Percentiles rank a stretch among this genome's conserved stretches.
Evolutionary conservation across 2,113 vertebrate species (phyloP).

Genomic region (Dermatemys mawii): DNA sequence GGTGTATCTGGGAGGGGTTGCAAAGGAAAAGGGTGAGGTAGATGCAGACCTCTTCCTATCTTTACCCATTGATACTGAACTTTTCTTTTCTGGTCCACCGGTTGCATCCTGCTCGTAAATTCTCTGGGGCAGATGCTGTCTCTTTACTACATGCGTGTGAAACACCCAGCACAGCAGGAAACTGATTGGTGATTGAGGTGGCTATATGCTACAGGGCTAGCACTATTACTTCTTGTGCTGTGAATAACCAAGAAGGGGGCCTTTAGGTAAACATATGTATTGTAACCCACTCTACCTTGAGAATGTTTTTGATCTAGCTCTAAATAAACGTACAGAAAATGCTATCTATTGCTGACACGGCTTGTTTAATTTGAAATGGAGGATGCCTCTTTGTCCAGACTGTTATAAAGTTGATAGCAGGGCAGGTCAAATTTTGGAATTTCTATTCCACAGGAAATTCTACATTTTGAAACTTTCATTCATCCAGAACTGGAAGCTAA

Average conservation of each 20-base stretch:
- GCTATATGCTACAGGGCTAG: background rate
- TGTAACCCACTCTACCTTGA: background rate
- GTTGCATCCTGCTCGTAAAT: background rate
- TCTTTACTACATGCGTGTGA: background rate
- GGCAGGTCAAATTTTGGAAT: background rate
- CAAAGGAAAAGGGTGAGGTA: background rate
- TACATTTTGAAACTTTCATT: background rate
- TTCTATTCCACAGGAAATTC: background rate
- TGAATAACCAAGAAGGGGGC: background rate
- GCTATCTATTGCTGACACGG: background rate
- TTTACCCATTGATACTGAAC: background rate
- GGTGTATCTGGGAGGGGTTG: background rate
- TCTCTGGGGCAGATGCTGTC: background rate
- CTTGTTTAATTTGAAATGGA: background rate
- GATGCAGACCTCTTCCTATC: background rate
- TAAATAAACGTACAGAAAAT: background rate
- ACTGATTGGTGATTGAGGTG: background rate
- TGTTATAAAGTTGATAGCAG: background rate
- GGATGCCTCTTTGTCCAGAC: background rate
- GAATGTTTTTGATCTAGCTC: background rate
- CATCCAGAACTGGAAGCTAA: background rate
- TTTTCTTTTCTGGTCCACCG: background rate
- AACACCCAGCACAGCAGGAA: background rate
- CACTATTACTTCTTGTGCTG: background rate
- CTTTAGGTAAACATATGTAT: background rate